phyloP scores from a whole-genome alignment of 2,888 invertebrate genomes.

The Stratiomys singularior region DNA sequence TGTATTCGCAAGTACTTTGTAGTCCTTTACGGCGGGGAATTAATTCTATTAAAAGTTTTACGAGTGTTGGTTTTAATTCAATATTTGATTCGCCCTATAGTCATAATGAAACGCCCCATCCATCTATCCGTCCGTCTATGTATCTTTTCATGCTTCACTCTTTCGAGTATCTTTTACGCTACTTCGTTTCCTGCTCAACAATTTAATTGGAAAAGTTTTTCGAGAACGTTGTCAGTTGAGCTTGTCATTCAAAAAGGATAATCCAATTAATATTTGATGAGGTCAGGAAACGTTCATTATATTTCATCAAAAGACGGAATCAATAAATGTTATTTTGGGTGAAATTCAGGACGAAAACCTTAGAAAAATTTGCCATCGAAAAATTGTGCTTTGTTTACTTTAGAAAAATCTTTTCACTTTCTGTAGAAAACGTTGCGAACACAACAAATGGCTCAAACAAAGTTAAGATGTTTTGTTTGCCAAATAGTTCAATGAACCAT shows the following conservation, averaged over 20 bases:
- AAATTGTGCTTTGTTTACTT: too few relatives aligned
- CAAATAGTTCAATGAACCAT: too few relatives aligned
- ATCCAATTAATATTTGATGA: constrained; percentile 38
- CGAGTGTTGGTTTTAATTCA: constrained; percentile 20
- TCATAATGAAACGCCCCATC: neutral
- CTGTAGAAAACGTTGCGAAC: too few relatives aligned
- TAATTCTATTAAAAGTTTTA: constrained; percentile 15
- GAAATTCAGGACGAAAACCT: too few relatives aligned
- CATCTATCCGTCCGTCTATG: neutral
- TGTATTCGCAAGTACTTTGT: neutral
- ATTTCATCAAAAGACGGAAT: neutral
- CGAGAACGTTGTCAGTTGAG: neutral
- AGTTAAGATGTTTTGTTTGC: too few relatives aligned
- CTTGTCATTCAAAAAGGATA: constrained; percentile 38
- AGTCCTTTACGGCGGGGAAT: neutral
- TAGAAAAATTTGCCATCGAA: too few relatives aligned
- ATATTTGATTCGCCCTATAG: neutral
- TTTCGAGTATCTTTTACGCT: neutral
- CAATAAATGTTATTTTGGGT: neutral
- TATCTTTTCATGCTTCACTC: neutral
- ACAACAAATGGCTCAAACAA: too few relatives aligned
- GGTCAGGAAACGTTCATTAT: constrained; percentile 3
- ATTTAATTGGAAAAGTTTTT: constrained; percentile 35
- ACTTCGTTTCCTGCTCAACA: neutral
- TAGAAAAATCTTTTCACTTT: too few relatives aligned